A percentile compares a stretch with the other conserved stretches of the same genome.
These are phyloP conservation scores for Ataeniobius toweri DNA, from an alignment of 2,797 vertebrate species.

Conservation along the genomic window DNA sequence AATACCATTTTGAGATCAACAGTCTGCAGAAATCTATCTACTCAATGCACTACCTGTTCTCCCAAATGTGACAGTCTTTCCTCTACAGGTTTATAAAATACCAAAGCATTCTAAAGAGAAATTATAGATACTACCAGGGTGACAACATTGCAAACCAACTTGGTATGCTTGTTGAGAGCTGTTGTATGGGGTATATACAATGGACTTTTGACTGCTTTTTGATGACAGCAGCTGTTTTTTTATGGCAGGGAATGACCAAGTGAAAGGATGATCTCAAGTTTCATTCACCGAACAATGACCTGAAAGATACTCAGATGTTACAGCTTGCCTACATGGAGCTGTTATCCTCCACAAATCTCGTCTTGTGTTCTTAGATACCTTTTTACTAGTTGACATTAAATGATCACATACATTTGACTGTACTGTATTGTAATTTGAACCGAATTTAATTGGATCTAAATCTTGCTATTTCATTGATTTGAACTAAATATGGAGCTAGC, in stretches of 20 bases:
- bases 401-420: not conserved
- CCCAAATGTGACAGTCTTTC: not conserved
- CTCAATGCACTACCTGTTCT: not conserved
- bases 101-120: not conserved
- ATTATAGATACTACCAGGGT: not conserved
- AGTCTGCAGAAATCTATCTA: not conserved
- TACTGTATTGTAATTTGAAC: not conserved
- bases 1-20: not conserved
- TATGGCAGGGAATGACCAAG: not conserved
- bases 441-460: not conserved
- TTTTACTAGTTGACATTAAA: not conserved
- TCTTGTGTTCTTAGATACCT: not conserved
- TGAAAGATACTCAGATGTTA: not conserved
- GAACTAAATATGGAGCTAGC: too few relatives aligned
- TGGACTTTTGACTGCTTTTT: not conserved
- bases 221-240: slow-evolving; percentile 4
- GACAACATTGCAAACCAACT: not conserved
- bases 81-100: not conserved
- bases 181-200: not conserved
- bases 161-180: not conserved
- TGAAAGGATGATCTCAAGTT: not conserved
- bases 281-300: not conserved
- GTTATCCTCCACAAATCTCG: not conserved
- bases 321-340: not conserved
- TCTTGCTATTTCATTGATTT: not conserved